Base-by-base conservation (phyloP, 2,797 vertebrate species). In the Mus spretus region DNA sequence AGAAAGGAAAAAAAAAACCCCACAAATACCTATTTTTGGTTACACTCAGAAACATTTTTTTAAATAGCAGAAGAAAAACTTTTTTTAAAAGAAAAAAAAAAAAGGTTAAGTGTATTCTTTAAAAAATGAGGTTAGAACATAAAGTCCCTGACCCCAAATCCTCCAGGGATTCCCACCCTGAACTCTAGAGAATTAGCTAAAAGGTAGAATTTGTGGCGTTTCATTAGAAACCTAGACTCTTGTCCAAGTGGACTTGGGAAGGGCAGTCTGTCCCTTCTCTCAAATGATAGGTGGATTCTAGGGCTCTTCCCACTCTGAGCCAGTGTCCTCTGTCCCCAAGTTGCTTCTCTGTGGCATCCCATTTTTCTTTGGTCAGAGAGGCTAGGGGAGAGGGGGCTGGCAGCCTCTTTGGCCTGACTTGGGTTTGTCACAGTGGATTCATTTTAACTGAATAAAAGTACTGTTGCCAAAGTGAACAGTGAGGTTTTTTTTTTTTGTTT, bases 381-480 rank as follows among this genome's bases (percentile, higher is more conserved):
- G n/a, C 72, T n/a, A 3, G 55, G 31, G 53, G 13, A 17, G 79
- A 80, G 14, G 3, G 15, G 40, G 11, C 65, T 26, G 40, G 20
- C 26, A 10, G 28, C 90, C 74, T 59, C 91, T 28, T 55, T 74
- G 80, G 81, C 91, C 90, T 74, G 31, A 57, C 79, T 37, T 75
- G 87, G 61, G 83, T 50, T 81, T 96, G 61, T 96, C 93, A 96
- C 89, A 90, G 85, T 80, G 72, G 77, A 14, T 61, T 90, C 84
- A 65, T 78, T 97, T 96, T 91, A 98, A 95, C 96, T 96, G 97
- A 98, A 98, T 98, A 98, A 98, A 97, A 98, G 96, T 98, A 97
- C 97, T 80, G 91, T 98, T 98, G 98, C 98, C 98, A 99, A 99
- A 99, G 98, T 97, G 97, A 98, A 97, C 93, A 92, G 94, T 34